Base-by-base conservation (phyloP, 2,888 invertebrate genomes). In the Teleiodes luculella region DNA sequence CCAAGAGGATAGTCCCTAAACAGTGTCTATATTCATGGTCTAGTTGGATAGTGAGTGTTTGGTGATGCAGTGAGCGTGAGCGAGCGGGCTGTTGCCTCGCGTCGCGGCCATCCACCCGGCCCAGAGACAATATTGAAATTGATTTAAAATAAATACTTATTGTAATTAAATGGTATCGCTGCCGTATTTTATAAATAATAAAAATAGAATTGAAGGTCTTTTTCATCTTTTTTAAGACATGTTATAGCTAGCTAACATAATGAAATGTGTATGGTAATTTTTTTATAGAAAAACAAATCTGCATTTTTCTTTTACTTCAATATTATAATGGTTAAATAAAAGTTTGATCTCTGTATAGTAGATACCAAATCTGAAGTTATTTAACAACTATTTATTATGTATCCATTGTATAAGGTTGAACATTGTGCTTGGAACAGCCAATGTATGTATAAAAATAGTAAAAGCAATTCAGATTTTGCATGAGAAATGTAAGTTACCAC, bases 1-100 rank as follows among this genome's bases (percentile, higher is more conserved):
- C 92, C 98, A 98, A 93, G 98, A 99, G 91, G 97, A 97, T 92
- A 96, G 96, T 94, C 94, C 95, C 93, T 96, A 95, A 89, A 87
- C 86, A 91, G 89, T 86, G 88, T 84, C 87, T 87, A 84, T 84
- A 86, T 83, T 85, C 78, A 79, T 83, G 76, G 79, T 83, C 77
- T 83, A 74, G 79, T 83, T 78, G 79, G 76, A 80, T 82, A 83
- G 87, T 86, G 87, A 86, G 86, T 85, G 89, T 81, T 79, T 74
- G 79, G 81, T 83, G 86, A 81, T 74, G 77, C 76, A 76, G 78
- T 77, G 74, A 70, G 72, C 20, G 78, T 77, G 74, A 70, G 72
- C 20, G 39, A 73, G 77, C 70, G 66, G 28, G 72, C 49, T 6
- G 72, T 71, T 66, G 68, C 65, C 74, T 71, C 68, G 70, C 61